Evolutionary conservation across 2,113 vertebrate genomes (phyloP).

Genomic region (Sporophila hypoxantha): DNA sequence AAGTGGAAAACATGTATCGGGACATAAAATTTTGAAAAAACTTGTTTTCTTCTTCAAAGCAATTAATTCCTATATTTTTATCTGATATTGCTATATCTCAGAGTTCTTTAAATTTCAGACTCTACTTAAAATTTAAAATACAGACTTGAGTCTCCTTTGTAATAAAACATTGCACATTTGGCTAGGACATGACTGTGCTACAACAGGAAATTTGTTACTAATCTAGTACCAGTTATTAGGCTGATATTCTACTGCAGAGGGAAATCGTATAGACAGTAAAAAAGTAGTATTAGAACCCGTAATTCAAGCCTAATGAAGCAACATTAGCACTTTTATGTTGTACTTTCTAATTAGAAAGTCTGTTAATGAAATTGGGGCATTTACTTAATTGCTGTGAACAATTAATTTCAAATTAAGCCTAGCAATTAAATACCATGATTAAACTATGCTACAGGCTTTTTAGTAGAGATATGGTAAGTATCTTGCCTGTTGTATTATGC

Average conservation of each 20-base stretch:
- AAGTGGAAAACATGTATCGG: not conserved
- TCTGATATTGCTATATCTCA: constrained; percentile 7
- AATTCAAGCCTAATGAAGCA: constrained; percentile 76
- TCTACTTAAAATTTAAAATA: constrained; percentile 21
- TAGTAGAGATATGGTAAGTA: constrained; percentile 40
- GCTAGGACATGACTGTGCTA: not conserved
- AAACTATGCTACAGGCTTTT: constrained; percentile 56
- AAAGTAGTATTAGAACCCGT: constrained; percentile 62
- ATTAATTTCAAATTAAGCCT: constrained; percentile 79
- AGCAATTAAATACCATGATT: constrained; percentile 72
- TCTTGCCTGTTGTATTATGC: constrained; percentile 47
- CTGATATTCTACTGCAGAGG: constrained; percentile 28
- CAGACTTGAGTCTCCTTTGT: not conserved
- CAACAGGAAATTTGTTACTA: not conserved
- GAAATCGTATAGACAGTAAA: constrained; percentile 55
- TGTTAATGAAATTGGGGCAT: constrained; percentile 76
- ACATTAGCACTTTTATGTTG: constrained; percentile 73
- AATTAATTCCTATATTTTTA: constrained; percentile 30
- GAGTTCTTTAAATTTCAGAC: constrained; percentile 1
- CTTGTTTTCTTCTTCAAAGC: constrained; percentile 15
- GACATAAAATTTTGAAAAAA: constrained; percentile 29
- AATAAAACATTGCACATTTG: constrained; percentile 28
- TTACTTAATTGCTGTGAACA: constrained; percentile 78
- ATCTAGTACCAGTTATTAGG: constrained; percentile 49
- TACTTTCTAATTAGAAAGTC: constrained; percentile 76